Conservation (phyloP, 2,797 vertebrate genomes). For the Gallirallus australis region DNA sequence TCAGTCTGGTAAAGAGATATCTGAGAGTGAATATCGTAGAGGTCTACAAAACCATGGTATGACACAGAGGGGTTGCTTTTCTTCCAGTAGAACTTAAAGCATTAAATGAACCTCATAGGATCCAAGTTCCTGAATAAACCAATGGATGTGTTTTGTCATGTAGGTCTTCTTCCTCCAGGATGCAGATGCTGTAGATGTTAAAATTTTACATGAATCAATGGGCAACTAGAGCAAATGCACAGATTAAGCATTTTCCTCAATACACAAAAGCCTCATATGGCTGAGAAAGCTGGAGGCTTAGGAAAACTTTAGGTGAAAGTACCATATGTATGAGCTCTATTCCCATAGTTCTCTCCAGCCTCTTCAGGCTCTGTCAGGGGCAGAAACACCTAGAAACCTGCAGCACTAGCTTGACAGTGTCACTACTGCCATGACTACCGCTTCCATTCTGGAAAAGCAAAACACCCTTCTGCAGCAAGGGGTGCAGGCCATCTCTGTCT, state of each 20-base stretch:
- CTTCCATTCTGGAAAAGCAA: not conserved
- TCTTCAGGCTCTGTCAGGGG: not conserved
- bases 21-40: not conserved
- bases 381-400: not conserved
- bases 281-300: not conserved
- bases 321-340: too few relatives aligned
- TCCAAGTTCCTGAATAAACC: not conserved
- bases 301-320: not conserved
- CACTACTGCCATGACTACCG: not conserved
- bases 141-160: not conserved
- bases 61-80: not conserved
- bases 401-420: not conserved
- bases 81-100: not conserved
- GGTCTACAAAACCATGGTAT: not conserved
- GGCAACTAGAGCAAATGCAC: not conserved
- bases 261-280: not conserved
- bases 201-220: not conserved
- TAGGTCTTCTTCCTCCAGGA: not conserved
- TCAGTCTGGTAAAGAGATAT: not conserved
- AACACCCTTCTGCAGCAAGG: not conserved
- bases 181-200: not conserved
- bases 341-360: not conserved
- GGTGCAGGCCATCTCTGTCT: not conserved
- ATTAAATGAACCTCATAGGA: not conserved
- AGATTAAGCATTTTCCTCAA: not conserved